Percentiles rank a stretch among this genome's conserved stretches.
Conservation (phyloP, 2,113 vertebrate species). For the Herpailurus yagouaroundi region DNA sequence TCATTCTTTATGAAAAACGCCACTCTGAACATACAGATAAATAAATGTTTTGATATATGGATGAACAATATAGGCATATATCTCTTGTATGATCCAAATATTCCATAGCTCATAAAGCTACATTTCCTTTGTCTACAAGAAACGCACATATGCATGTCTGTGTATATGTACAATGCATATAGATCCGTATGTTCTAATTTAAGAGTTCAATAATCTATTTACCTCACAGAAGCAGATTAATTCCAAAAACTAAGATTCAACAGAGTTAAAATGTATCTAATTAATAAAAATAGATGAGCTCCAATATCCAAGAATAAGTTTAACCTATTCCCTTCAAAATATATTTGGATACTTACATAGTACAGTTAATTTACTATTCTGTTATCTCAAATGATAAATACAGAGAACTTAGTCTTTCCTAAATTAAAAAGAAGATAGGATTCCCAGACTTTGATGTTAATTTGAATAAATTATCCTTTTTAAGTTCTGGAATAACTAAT, state of each 20-base stretch:
- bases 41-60: neutral
- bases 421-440: slow-evolving; percentile 53
- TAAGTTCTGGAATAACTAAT: slow-evolving; percentile 60
- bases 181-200: slow-evolving; percentile 14
- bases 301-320: slow-evolving; percentile 22
- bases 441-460: slow-evolving; percentile 46
- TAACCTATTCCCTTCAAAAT: slow-evolving; percentile 60
- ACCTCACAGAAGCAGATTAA: slow-evolving; percentile 38
- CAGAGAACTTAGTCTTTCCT: slow-evolving; percentile 28
- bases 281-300: slow-evolving; percentile 32
- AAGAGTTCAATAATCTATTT: slow-evolving; percentile 49
- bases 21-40: slow-evolving; percentile 1
- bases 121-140: slow-evolving; percentile 26
- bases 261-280: neutral
- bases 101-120: neutral
- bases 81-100: neutral
- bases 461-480: slow-evolving; percentile 56
- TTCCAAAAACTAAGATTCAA: slow-evolving; percentile 31
- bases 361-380: slow-evolving; percentile 19
- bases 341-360: slow-evolving; percentile 25
- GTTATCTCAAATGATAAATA: slow-evolving; percentile 13
- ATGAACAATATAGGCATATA: neutral
- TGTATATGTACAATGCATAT: neutral
- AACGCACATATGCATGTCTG: neutral
- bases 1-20: slow-evolving; percentile 2